phyloP scores from a whole-genome alignment of 2,888 invertebrate species.

The Scaptodrosophila latifasciaeformis region DNA sequence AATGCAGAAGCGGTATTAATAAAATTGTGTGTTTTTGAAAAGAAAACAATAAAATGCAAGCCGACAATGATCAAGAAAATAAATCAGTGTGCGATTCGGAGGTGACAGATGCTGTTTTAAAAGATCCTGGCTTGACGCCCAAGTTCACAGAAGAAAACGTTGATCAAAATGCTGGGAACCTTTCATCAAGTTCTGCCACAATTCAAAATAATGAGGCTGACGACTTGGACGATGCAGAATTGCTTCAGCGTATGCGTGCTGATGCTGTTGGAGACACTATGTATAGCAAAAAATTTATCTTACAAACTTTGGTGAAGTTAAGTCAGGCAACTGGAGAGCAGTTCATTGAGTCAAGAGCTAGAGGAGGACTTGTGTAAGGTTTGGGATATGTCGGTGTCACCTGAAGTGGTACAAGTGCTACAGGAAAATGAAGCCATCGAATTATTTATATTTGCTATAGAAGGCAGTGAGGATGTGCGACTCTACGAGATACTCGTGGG shows the following conservation, averaged over 20 bases:
- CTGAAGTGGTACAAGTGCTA: constrained; percentile 83
- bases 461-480: constrained; percentile 79
- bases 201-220: constrained; percentile 40
- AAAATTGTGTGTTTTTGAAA: too few species aligned
- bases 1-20: too few species aligned
- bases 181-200: too few species aligned
- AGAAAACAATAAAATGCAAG: too few species aligned
- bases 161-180: too few species aligned
- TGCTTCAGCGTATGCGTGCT: constrained; percentile 77
- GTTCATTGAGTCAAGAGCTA: constrained; percentile 75
- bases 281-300: constrained; percentile 85
- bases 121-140: too few species aligned
- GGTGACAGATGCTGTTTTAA: too few species aligned
- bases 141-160: too few species aligned
- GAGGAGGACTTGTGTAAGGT: constrained; percentile 85
- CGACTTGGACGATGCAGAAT: constrained; percentile 54
- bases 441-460: constrained; percentile 76
- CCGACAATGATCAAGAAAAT: too few species aligned
- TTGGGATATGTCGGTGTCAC: constrained; percentile 91
- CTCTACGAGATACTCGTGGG: constrained; percentile 88
- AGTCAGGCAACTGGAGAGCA: constrained; percentile 43
- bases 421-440: constrained; percentile 81
- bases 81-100: too few species aligned
- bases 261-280: constrained; percentile 88
- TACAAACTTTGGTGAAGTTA: constrained; percentile 81